These are phyloP conservation scores for Pavo muticus DNA, from an alignment of 2,113 vertebrate genomes.

Conservation along the genomic window DNA sequence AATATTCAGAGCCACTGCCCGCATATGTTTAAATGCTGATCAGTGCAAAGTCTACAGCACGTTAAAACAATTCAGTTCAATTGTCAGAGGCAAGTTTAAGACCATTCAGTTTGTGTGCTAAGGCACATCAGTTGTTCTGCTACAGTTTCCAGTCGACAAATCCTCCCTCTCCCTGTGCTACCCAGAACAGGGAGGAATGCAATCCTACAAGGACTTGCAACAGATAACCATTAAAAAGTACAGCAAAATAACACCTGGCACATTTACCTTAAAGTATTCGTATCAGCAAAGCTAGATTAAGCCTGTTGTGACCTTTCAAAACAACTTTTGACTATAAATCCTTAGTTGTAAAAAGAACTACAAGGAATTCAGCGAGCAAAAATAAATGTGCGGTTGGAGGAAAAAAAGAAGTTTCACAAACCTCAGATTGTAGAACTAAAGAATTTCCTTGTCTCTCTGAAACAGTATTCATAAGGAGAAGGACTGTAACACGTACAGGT, in stretches of 20 bases:
- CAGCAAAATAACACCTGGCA: neutral
- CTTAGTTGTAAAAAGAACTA: neutral
- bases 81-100: neutral
- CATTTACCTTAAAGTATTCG: neutral
- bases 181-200: neutral
- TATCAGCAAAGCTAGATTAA: neutral
- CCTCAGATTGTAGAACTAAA: neutral
- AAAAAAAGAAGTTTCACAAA: neutral
- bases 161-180: neutral
- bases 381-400: neutral
- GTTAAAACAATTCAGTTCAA: neutral
- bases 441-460: neutral
- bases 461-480: neutral
- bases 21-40: neutral
- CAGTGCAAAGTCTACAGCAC: neutral
- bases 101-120: neutral
- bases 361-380: neutral
- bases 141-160: neutral
- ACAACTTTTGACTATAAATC: neutral
- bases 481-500: neutral
- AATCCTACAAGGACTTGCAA: neutral
- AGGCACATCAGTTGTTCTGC: neutral
- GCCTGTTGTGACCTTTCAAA: neutral
- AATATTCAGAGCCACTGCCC: neutral
- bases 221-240: neutral